phyloP scores from a whole-genome alignment of 2,888 invertebrate species.

The Drosophila diplacantha region DNA sequence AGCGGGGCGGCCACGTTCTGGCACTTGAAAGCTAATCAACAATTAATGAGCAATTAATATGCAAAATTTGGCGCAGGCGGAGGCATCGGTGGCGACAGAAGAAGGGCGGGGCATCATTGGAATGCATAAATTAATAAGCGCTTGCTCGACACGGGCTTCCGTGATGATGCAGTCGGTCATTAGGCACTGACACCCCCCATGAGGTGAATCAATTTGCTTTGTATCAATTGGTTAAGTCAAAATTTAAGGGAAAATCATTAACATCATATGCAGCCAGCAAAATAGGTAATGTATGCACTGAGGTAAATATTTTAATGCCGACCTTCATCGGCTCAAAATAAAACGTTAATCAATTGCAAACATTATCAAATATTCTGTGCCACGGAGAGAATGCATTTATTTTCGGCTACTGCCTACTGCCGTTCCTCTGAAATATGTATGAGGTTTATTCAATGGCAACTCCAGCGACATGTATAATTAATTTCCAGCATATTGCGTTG shows the following conservation, averaged over 20 bases:
- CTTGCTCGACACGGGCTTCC: slow-evolving; percentile 2
- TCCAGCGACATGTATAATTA: slow-evolving; percentile 33
- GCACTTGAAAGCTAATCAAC: slow-evolving; percentile 63
- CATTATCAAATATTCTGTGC: slow-evolving; percentile 14
- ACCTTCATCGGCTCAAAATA: background rate
- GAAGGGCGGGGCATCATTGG: slow-evolving; percentile 33
- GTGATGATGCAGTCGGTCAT: slow-evolving; percentile 18
- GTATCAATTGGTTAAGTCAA: slow-evolving; percentile 18
- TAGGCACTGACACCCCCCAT: slow-evolving; percentile 9
- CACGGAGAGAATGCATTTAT: background rate
- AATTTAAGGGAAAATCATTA: slow-evolving; percentile 8
- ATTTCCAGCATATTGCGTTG: slow-evolving; percentile 21
- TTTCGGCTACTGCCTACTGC: slow-evolving; percentile 1
- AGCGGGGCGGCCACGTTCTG: slow-evolving; percentile 26
- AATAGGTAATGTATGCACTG: background rate
- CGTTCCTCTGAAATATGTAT: slow-evolving; percentile 13
- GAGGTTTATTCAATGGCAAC: slow-evolving; percentile 30
- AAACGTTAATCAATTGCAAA: slow-evolving; percentile 2
- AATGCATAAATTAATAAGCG: slow-evolving; percentile 59
- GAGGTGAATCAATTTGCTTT: slow-evolving; percentile 11
- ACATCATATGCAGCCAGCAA: background rate
- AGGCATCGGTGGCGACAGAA: slow-evolving; percentile 1
- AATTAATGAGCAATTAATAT: slow-evolving; percentile 71
- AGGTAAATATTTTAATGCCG: background rate
- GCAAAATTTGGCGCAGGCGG: slow-evolving; percentile 54